Base-by-base conservation (phyloP, 2,797 vertebrate species). In the Cryptoblepharus egeriae region DNA sequence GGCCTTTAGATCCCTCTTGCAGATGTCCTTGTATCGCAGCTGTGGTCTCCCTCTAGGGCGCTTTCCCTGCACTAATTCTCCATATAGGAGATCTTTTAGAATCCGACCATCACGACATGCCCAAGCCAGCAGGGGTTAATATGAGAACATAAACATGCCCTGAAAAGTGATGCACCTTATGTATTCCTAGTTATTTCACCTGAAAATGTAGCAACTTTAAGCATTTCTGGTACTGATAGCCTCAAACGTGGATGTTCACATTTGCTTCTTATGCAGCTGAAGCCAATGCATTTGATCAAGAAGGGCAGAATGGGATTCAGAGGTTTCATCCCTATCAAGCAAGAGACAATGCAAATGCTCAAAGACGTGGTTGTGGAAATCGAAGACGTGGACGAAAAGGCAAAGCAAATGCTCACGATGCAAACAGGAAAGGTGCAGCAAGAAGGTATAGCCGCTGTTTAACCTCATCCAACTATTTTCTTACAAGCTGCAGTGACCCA, bases 271-370 rank as follows among this genome's bases (percentile, higher is more conserved):
- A 89, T 87, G 1, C 92, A 99, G 98, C 94, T 85, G 98, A 99
- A 88, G 98, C 97, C 7, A 93, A 95, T 86, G 92, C 94, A 35
- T 99, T 99, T 90, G 96, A 98, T 76, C 84, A 97, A 7, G 97
- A 99, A 91, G 99, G 98, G 98, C 96, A 98, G 91, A 94, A 92
- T 32, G 94, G 97, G 91, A 81, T 98, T 79, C 95, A 95, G 73
- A 96, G 91, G 84, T 97, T 97, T 92, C 95, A 88, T 42, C 91
- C 96, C 0, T 90, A 90, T 30, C 92, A 87, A 80, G 88, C 88
- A 24, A 87, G 91, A 82, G 73, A 77, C 75, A 67, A 74, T 28
- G 75, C 96, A 80, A 93, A 96, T 80, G 92, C 94, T 28, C 89
- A 94, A 7, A 93, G 84, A 76, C 88, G 92, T 76, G 87, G 89